A percentile compares a stretch with the other conserved stretches of the same genome.
These are phyloP conservation scores for Lasioglossum oenotherae DNA, from an alignment of 2,888 invertebrate species.

Conservation along the genomic window DNA sequence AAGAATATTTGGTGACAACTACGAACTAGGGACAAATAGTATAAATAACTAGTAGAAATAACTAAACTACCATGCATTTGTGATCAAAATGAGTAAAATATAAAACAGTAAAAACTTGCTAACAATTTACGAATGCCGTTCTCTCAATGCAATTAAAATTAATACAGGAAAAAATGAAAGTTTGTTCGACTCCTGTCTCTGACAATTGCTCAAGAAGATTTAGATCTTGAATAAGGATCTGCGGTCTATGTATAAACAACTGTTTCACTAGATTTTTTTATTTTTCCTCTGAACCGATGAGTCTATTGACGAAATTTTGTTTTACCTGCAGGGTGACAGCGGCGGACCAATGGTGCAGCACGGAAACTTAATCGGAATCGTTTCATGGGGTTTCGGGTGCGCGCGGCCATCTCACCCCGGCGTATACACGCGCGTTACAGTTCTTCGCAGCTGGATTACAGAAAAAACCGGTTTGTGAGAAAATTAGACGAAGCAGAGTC, in stretches of 20 bases:
- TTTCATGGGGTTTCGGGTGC: slow-evolving; percentile 86
- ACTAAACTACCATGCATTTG: too few relatives aligned
- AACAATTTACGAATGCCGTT: too few relatives aligned
- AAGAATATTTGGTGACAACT: too few relatives aligned
- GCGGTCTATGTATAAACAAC: not conserved
- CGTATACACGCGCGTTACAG: slow-evolving; percentile 85
- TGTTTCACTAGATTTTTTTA: not conserved
- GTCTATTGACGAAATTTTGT: not conserved
- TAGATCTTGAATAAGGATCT: not conserved
- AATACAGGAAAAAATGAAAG: not conserved
- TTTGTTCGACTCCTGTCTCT: not conserved
- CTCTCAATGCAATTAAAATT: too few relatives aligned
- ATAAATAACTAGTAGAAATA: too few relatives aligned
- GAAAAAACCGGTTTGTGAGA: slow-evolving; percentile 59
- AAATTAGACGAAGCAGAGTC: not conserved
- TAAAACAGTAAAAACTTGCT: too few relatives aligned
- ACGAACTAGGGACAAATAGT: too few relatives aligned
- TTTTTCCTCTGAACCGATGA: not conserved
- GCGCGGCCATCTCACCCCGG: slow-evolving; percentile 85
- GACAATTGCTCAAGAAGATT: not conserved
- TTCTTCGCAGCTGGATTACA: slow-evolving; percentile 73
- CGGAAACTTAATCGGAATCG: slow-evolving; percentile 85
- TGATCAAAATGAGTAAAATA: too few relatives aligned
- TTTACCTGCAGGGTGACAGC: slow-evolving; percentile 84
- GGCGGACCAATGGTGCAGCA: slow-evolving; percentile 85